Conservation (phyloP, 2,113 vertebrate genomes). For the Casuarius casuarius region DNA sequence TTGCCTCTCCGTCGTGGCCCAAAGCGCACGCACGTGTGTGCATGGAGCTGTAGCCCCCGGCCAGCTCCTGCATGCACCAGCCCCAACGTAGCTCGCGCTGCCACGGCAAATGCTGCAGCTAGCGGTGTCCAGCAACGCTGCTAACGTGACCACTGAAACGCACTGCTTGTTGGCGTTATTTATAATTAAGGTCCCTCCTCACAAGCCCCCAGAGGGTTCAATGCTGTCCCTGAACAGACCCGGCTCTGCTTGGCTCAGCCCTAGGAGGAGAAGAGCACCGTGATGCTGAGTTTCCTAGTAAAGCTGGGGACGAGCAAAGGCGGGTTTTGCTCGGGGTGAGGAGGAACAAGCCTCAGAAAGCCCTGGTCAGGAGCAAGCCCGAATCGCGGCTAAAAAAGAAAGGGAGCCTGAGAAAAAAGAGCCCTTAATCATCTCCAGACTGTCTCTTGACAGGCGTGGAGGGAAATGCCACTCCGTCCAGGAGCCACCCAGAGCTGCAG, state of each 20-base stretch:
- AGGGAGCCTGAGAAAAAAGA: background rate
- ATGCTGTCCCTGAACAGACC: background rate
- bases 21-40: too few relatives aligned
- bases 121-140: too few relatives aligned
- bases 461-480: constrained; percentile 47
- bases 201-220: background rate
- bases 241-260: accelerated
- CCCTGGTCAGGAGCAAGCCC: background rate
- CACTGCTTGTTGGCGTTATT: accelerated
- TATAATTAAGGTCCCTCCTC: too few relatives aligned
- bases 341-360: background rate
- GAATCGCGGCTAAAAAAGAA: background rate
- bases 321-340: accelerated
- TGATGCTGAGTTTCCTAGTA: background rate
- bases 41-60: too few relatives aligned
- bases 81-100: too few relatives aligned
- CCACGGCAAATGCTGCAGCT: too few relatives aligned
- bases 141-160: accelerated
- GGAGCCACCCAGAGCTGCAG: constrained; percentile 49
- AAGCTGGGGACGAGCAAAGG: background rate
- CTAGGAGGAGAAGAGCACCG: background rate
- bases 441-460: constrained; percentile 46
- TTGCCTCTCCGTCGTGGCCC: accelerated
- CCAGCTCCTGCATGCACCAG: too few relatives aligned
- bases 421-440: constrained; percentile 48